Percentiles rank a stretch among this genome's conserved stretches.
These are phyloP conservation scores for Heliothis virescens DNA, from an alignment of 1,140 invertebrate species.

Conservation along the genomic window DNA sequence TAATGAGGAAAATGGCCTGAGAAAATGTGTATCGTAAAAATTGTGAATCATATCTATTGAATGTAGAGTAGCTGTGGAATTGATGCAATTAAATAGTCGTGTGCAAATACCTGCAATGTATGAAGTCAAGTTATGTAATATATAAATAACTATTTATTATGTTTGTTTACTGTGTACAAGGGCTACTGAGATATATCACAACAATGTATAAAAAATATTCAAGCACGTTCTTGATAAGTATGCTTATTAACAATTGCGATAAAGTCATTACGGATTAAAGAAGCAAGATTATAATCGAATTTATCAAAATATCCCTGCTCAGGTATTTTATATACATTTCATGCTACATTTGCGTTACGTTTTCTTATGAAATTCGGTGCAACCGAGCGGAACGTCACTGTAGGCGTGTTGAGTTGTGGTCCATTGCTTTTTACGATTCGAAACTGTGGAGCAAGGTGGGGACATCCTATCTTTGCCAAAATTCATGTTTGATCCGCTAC, in stretches of 20 bases:
- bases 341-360: slow-evolving; percentile 1
- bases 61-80: background rate
- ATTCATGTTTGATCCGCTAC: slow-evolving; percentile 18
- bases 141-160: background rate
- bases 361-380: slow-evolving; percentile 10
- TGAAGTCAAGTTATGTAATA: background rate
- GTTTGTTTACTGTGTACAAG: background rate
- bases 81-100: background rate
- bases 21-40: background rate
- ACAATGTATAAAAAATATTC: background rate
- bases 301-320: background rate
- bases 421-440: slow-evolving; percentile 33
- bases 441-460: slow-evolving; percentile 20
- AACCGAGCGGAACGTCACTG: slow-evolving; percentile 23
- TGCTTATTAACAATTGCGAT: background rate
- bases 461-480: background rate
- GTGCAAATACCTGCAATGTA: background rate
- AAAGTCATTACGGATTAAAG: background rate
- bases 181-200: background rate
- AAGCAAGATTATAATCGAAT: background rate
- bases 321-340: background rate
- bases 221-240: background rate
- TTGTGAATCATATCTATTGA: background rate
- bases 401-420: slow-evolving; percentile 21
- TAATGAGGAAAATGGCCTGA: slow-evolving; percentile 9